phyloP scores from a whole-genome alignment of 2,888 invertebrate species.

The Drosophila planitibia region DNA sequence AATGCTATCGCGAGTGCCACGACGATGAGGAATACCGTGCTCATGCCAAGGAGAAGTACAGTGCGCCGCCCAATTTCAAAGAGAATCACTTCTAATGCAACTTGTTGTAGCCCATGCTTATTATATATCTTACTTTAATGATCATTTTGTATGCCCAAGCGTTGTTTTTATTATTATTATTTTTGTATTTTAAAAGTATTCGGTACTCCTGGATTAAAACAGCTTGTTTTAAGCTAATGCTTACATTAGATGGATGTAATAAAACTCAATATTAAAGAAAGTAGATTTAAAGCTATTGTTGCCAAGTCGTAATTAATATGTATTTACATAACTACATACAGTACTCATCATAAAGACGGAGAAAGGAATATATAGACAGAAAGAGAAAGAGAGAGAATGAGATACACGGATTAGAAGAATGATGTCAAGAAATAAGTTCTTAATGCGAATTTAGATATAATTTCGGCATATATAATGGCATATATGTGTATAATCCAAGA shows the following conservation, averaged over 20 bases:
- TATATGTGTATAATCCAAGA: background rate
- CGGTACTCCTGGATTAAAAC: conserved; percentile 9
- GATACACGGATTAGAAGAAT: background rate
- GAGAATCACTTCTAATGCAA: conserved; percentile 75
- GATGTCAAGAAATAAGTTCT: background rate
- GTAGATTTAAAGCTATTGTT: conserved; percentile 3
- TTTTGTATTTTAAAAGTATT: conserved; percentile 16
- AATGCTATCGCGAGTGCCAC: conserved; percentile 91
- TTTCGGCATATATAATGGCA: background rate
- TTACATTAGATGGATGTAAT: conserved; percentile 15
- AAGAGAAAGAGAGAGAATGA: no score
- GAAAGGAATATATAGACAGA: background rate
- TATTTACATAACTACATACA: background rate
- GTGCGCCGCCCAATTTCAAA: conserved; percentile 82
- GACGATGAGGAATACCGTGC: conserved; percentile 87
- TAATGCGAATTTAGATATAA: background rate
- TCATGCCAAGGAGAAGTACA: conserved; percentile 80
- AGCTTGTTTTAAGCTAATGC: conserved; percentile 14
- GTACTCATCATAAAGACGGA: conserved; percentile 10
- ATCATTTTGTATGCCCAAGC: background rate
- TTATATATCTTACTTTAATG: conserved; percentile 10
- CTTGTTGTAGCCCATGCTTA: background rate
- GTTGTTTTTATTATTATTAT: conserved; percentile 12
- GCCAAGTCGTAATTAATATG: background rate
- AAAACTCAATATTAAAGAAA: conserved; percentile 26